phyloP scores from a whole-genome alignment of 1,140 invertebrate genomes.

The Heterodera carotae region DNA sequence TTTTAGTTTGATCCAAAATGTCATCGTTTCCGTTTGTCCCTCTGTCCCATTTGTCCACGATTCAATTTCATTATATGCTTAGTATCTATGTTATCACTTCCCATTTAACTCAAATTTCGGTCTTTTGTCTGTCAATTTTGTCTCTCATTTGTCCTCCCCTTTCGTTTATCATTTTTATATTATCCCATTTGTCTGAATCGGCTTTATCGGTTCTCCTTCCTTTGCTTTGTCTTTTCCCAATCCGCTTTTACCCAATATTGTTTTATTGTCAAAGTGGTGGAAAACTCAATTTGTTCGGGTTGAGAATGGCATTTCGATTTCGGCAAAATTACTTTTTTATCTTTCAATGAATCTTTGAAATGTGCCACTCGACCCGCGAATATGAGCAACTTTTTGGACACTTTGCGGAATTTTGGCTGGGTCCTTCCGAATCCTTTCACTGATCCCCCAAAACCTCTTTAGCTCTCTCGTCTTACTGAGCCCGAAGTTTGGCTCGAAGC shows the following conservation, averaged over 20 bases:
- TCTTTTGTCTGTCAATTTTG: too few species aligned
- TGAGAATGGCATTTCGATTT: neutral
- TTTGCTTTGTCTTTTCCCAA: neutral
- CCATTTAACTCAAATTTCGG: too few species aligned
- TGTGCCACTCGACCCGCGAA: neutral
- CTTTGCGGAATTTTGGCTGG: slow-evolving; percentile 3
- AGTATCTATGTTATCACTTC: neutral
- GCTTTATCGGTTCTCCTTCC: neutral
- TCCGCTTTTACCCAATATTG: neutral
- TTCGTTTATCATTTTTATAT: neutral
- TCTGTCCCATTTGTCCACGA: neutral
- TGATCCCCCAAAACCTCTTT: slow-evolving; percentile 29
- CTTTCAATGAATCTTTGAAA: neutral
- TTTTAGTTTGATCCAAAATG: neutral
- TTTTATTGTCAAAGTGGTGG: slow-evolving; percentile 43
- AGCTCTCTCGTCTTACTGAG: slow-evolving; percentile 56
- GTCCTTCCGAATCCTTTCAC: slow-evolving; percentile 1
- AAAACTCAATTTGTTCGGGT: slow-evolving; percentile 19
- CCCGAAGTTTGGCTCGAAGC: slow-evolving; percentile 86
- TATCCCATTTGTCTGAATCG: neutral
- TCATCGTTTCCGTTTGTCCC: neutral
- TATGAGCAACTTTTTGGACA: neutral
- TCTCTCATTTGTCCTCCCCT: neutral
- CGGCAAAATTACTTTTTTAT: neutral
- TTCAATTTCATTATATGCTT: neutral